Conservation (phyloP, 2,888 invertebrate genomes). For the Drosophila quinaria region DNA sequence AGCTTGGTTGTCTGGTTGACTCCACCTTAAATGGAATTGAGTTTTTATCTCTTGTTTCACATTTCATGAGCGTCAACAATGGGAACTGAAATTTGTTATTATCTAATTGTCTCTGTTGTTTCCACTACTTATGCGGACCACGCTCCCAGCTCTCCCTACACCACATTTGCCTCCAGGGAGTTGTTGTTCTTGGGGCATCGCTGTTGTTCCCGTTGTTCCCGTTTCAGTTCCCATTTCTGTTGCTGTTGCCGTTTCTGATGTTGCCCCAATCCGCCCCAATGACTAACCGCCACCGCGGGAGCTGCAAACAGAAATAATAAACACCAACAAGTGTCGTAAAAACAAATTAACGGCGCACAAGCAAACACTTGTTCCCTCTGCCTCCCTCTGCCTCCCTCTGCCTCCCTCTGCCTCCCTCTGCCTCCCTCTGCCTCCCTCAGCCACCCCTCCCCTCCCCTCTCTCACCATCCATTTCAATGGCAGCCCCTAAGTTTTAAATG, state of each 20-base stretch:
- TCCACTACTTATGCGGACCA: slow-evolving; percentile 22
- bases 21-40: slow-evolving; percentile 26
- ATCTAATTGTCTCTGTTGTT: slow-evolving; percentile 61
- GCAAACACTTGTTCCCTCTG: slow-evolving; percentile 66
- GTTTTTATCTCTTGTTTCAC: slow-evolving; percentile 45
- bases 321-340: slow-evolving; percentile 73
- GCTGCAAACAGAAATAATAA: slow-evolving; percentile 69
- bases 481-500: slow-evolving; percentile 67
- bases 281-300: slow-evolving; percentile 66
- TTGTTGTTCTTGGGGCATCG: slow-evolving; percentile 1
- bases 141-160: slow-evolving; percentile 15
- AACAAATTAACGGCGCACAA: slow-evolving; percentile 72
- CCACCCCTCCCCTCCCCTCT: too few relatives aligned
- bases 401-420: not conserved
- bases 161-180: slow-evolving; percentile 47
- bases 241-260: not conserved
- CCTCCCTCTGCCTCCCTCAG: too few relatives aligned
- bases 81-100: slow-evolving; percentile 59
- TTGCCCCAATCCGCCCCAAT: slow-evolving; percentile 13
- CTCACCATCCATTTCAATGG: slow-evolving; percentile 1
- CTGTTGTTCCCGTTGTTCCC: not conserved
- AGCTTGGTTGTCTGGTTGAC: not conserved
- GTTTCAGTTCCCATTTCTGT: not conserved
- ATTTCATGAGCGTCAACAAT: slow-evolving; percentile 54
- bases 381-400: not conserved